Percentiles rank a stretch among this genome's conserved stretches.
These are phyloP conservation scores for Doryteuthis pealeii DNA, from an alignment of 1,140 invertebrate species.

Conservation along the genomic window DNA sequence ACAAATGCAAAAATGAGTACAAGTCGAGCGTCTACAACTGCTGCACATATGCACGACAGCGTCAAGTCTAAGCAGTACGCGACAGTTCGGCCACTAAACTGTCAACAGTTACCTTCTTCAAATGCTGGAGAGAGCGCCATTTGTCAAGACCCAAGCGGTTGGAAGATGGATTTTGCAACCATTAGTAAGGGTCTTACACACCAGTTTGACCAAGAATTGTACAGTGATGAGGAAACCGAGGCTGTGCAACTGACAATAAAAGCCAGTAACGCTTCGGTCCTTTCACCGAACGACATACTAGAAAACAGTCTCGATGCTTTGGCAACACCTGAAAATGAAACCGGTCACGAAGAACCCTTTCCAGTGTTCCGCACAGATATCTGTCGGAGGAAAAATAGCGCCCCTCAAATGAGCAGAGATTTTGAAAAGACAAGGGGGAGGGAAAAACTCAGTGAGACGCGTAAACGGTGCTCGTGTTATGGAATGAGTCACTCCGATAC, in stretches of 20 bases:
- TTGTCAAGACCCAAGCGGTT: not conserved
- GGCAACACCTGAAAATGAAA: conserved; percentile 42
- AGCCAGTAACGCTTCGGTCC: conserved; percentile 41
- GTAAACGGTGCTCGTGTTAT: no score
- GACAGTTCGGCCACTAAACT: not conserved
- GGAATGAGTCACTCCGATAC: no score
- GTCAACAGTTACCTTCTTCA: not conserved
- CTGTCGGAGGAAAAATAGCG: not conserved
- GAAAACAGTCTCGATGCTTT: conserved; percentile 43
- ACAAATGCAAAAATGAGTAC: no score
- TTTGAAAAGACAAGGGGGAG: no score
- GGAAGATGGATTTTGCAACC: conserved; percentile 4
- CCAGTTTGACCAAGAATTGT: conserved; percentile 13
- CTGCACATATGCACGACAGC: not conserved
- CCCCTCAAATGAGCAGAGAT: no score
- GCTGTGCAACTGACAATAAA: conserved; percentile 42
- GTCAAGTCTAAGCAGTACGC: not conserved
- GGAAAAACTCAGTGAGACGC: no score
- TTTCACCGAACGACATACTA: conserved; percentile 50
- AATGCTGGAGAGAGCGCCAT: not conserved
- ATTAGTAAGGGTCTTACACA: not conserved
- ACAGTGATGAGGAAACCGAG: conserved; percentile 53
- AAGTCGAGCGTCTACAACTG: no score
- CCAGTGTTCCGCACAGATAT: conserved; percentile 2
- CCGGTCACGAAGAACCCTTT: conserved; percentile 45